A percentile compares a stretch with the other conserved stretches of the same genome.
Evolutionary conservation across 2,113 vertebrate species (phyloP).

Genomic region (Abramis brama): DNA sequence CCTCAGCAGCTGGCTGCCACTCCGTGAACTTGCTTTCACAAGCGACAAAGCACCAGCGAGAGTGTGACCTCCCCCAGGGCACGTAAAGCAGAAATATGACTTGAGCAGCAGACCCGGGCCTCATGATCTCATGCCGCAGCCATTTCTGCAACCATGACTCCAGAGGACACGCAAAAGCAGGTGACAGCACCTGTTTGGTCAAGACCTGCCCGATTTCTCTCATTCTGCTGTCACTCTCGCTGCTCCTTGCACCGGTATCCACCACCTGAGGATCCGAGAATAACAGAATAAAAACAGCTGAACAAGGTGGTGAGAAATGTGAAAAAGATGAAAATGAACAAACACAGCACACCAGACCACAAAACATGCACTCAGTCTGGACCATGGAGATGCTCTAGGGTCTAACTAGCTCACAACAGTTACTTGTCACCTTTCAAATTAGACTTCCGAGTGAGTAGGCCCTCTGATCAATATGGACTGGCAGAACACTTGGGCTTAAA

Average conservation of each 20-base stretch:
- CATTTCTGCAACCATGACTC: constrained; percentile 40
- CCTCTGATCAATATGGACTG: constrained; percentile 43
- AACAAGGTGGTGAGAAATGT: not conserved
- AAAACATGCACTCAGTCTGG: not conserved
- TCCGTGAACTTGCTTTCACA: constrained; percentile 58
- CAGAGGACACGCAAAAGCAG: constrained; percentile 39
- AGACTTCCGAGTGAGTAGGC: constrained; percentile 31
- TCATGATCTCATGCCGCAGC: constrained; percentile 50
- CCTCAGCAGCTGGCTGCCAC: constrained; percentile 37
- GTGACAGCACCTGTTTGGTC: constrained; percentile 34
- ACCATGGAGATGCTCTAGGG: constrained; percentile 8
- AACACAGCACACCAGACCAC: constrained; percentile 8
- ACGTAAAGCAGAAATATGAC: constrained; percentile 56
- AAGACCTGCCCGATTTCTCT: not conserved
- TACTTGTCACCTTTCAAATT: constrained; percentile 40
- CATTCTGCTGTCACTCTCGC: not conserved
- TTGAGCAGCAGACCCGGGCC: constrained; percentile 47
- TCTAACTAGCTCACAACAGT: constrained; percentile 30
- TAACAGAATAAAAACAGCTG: not conserved
- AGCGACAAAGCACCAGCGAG: constrained; percentile 51
- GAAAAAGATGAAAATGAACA: constrained; percentile 10
- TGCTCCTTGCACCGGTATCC: constrained; percentile 5
- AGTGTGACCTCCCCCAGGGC: constrained; percentile 59
- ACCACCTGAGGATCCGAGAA: constrained; percentile 3
- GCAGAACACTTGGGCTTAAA: constrained; percentile 35